Evolutionary conservation across 2,113 vertebrate genomes (phyloP).

Genomic region (Actinemys pallida): DNA sequence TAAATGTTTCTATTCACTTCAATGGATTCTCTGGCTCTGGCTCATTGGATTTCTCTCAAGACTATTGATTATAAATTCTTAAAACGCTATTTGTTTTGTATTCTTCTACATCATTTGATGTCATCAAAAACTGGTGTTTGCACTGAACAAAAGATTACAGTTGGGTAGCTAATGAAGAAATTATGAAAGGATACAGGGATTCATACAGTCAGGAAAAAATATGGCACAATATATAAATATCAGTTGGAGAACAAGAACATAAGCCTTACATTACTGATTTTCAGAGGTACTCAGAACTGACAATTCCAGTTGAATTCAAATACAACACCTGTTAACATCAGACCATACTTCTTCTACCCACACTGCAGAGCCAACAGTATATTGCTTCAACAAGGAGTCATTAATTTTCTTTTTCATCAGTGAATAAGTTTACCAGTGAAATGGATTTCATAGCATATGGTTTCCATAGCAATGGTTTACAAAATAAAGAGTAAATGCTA

Average conservation of each 20-base stretch:
- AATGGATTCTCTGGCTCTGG: conserved; percentile 37
- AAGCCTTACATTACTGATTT: background rate
- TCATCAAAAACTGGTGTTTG: conserved; percentile 41
- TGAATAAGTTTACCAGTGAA: background rate
- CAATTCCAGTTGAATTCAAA: background rate
- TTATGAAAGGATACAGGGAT: conserved; percentile 16
- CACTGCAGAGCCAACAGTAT: background rate
- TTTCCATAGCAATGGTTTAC: background rate
- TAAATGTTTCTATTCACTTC: conserved; percentile 52
- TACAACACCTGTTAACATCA: background rate
- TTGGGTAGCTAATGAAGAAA: conserved; percentile 21
- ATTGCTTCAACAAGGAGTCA: background rate
- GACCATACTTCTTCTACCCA: background rate
- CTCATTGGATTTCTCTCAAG: conserved; percentile 11
- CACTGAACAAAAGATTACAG: conserved; percentile 40
- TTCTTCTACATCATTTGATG: conserved; percentile 61
- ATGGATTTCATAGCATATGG: background rate
- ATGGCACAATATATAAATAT: background rate
- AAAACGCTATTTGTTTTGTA: conserved; percentile 51
- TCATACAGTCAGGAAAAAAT: background rate
- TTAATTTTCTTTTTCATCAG: background rate
- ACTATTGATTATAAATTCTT: conserved; percentile 52
- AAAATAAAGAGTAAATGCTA: background rate
- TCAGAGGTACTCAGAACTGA: background rate
- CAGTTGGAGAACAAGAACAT: background rate